Evolutionary conservation across 2,113 vertebrate genomes (phyloP), one percentile per base, ranked within the genome.

Genomic region (Leiothrix lutea): DNA sequence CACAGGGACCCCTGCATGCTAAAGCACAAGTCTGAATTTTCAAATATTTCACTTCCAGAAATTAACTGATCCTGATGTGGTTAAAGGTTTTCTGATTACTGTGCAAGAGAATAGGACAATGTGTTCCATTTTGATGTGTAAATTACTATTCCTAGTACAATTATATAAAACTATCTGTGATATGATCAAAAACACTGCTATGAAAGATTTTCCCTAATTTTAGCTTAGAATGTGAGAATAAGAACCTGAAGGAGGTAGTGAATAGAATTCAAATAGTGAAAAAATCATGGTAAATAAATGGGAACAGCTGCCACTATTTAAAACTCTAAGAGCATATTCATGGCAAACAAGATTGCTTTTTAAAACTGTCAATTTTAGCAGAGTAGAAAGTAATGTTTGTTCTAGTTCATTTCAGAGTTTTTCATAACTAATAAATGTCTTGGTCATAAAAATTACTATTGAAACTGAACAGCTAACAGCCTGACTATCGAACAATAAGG

Each of bases 361-460:
- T 87, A 60, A 95, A 96, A 80, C 71, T 88, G 89, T 87, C 93
- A 93, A 7, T 97, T 97, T 96, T 95, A 96, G 69, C 72, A 91
- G 87, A 72, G 71, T 95, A 57, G 80, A 92, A 97, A 97, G 77
- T 91, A 85, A 94, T 95, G 67, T 94, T 97, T 95, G 61, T 92
- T 96, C 80, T 96, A 91, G 78, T 95, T 95, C 88, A 96, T 96
- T 98, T 97, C 54, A 44, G 66, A 79, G 86, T 79, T 95, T 95
- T 96, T 95, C 80, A 66, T 93, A 88, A 91, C 82, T 95, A 94
- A 96, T 96, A 97, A 97, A 97, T 69, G 57, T 75, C 61, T 71
- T 86, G 2, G 14, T n/a, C 64, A 87, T 95, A 95, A 96, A 97
- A 97, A 94, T 95, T 91, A 88, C 62, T 80, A 77, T 94, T 92